These are phyloP conservation scores for Apteryx owenii DNA, from an alignment of 2,113 vertebrate species.

Conservation along the genomic window DNA sequence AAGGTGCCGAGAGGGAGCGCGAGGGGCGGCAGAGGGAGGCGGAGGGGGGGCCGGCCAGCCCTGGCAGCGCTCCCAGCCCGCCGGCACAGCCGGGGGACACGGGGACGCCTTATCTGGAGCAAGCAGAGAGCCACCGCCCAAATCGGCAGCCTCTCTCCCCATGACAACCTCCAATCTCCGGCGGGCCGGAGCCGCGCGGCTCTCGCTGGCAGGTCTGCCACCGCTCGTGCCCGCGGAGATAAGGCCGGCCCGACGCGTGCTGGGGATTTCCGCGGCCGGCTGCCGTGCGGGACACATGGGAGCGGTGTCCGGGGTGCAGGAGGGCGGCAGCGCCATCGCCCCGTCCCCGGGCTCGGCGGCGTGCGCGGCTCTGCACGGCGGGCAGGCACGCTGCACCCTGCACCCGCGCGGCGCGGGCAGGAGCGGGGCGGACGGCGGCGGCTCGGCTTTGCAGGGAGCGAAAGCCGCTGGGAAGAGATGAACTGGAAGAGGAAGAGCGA, in stretches of 20 bases:
- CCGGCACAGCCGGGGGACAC: not conserved
- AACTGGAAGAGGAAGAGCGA: not conserved
- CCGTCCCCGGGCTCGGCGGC: rapidly evolving
- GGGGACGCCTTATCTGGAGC: not conserved
- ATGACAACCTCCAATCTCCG: slow-evolving; percentile 5
- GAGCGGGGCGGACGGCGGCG: no score
- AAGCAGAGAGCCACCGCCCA: slow-evolving; percentile 33
- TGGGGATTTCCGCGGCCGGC: not conserved
- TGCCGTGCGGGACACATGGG: rapidly evolving
- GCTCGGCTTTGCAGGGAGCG: no score
- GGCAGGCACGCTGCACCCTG: no score
- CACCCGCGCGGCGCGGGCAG: no score
- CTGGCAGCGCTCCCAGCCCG: rapidly evolving
- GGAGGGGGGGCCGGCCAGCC: not conserved
- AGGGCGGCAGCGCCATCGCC: rapidly evolving
- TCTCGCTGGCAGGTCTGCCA: not conserved
- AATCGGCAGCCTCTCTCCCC: not conserved
- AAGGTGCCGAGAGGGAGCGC: not conserved
- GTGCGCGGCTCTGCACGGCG: not conserved
- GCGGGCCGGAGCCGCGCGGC: not conserved
- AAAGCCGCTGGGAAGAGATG: not conserved
- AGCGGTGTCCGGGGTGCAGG: rapidly evolving
- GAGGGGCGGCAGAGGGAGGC: not conserved
- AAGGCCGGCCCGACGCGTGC: not conserved
- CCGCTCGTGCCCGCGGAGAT: not conserved